Evolutionary conservation across 2,797 vertebrate species (phyloP), one percentile per base, ranked within the genome.

Genomic region (Neosilurus hyrtlii): DNA sequence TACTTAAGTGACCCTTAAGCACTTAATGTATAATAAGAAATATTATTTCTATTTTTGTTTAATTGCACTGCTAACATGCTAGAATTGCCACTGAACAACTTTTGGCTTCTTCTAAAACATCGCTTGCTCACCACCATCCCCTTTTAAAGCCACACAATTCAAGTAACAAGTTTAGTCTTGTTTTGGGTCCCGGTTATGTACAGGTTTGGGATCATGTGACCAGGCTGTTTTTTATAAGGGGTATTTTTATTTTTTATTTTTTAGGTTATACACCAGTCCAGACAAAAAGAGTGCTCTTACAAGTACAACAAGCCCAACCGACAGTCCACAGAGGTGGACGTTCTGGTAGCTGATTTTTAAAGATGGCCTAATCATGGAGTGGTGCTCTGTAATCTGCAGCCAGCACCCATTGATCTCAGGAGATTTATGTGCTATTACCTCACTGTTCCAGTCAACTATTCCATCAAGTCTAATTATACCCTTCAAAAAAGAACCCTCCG

Each of bases 401-500:
- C 88, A 80, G 86, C 88, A 90, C 88, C 91, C 91, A 94, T 94
- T 93, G 94, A 94, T 94, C 91, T 90, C 86, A 71, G 88, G 89
- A 89, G 90, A 93, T 93, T 94, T 94, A 94, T 93, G 92, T 92
- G 90, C 92, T 88, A 93, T 94, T 94, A 94, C 93, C 92, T 94
- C 94, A 93, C 92, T 88, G 89, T 93, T 93, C 91, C 92, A 92
- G 92, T 93, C 93, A 92, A 89, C 90, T 89, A 88, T 91, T 85
- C 68, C 59, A 81, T 81, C 80, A 62, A 73, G 56, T 57, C 86
- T 93, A 93, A 94, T 93, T 93, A 92, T 89, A 89, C 89, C 89
- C 89, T 83, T 70, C 65, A 88, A 89, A 80, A 52, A 72, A 77
- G 81, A 77, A 72, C 82, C 78, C 10, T 61, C 12, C 63, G 24